Conservation (phyloP, 2,888 invertebrate species). For the Zaprionus obscuricornis region DNA sequence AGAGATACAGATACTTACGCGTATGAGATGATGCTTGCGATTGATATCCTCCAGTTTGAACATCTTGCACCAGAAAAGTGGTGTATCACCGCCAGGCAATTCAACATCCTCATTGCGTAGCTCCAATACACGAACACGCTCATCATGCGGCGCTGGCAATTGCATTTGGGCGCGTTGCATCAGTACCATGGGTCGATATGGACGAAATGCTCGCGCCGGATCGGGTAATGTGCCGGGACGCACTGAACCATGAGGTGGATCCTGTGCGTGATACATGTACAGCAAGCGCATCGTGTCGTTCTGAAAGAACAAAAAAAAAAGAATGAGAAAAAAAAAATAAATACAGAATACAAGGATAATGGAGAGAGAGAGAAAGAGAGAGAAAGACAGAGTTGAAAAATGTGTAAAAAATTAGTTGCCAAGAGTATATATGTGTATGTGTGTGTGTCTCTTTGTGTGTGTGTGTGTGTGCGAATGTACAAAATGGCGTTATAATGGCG, state of each 20-base stretch:
- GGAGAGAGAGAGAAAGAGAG: constrained; percentile 21
- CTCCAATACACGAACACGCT: constrained; percentile 85
- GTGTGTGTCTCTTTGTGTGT: neutral
- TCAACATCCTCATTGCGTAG: constrained; percentile 86
- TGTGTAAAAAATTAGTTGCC: constrained; percentile 73
- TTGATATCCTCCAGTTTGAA: constrained; percentile 86
- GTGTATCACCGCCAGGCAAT: constrained; percentile 86
- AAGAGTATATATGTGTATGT: constrained; percentile 24
- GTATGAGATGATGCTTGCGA: constrained; percentile 87
- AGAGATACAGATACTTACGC: constrained; percentile 86
- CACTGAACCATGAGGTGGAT: constrained; percentile 86
- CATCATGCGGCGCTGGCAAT: constrained; percentile 83
- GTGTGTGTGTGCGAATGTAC: constrained; percentile 19
- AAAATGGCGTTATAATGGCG: constrained; percentile 76
- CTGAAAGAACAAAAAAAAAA: constrained; percentile 80
- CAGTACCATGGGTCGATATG: constrained; percentile 87
- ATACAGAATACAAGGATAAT: constrained; percentile 54
- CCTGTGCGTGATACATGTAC: constrained; percentile 87
- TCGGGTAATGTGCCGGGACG: constrained; percentile 86
- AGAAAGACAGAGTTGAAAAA: constrained; percentile 54
- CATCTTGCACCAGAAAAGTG: constrained; percentile 88
- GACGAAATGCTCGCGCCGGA: constrained; percentile 84
- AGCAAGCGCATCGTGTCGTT: constrained; percentile 88
- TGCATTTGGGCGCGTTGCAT: constrained; percentile 86
- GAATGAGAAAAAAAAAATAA: neutral